Conservation (phyloP, 2,797 vertebrate species). For the Euthynnus affinis region DNA sequence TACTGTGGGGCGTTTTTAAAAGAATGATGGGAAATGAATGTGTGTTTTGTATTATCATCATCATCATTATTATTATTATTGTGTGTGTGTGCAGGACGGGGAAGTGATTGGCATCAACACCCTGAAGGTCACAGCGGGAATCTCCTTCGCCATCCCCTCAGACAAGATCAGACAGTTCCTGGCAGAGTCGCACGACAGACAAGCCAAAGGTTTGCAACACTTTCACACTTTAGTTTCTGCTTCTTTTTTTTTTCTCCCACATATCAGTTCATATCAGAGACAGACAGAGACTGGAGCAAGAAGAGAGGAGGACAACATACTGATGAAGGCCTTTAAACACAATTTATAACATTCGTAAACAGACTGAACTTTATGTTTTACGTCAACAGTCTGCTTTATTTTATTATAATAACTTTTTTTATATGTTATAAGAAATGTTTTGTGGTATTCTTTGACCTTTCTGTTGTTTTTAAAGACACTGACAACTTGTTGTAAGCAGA, state of each 20-base stretch:
- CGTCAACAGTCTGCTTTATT: too few relatives aligned
- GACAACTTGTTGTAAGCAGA: too few relatives aligned
- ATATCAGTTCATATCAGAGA: background rate
- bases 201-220: conserved; percentile 89
- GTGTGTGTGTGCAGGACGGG: conserved; percentile 92
- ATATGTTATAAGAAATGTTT: too few relatives aligned
- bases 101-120: conserved; percentile 99
- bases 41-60: conserved; percentile 11
- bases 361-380: background rate
- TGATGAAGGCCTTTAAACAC: background rate
- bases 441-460: too few relatives aligned
- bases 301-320: background rate
- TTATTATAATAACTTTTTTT: too few relatives aligned
- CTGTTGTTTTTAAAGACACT: too few relatives aligned
- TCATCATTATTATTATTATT: too few relatives aligned
- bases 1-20: background rate
- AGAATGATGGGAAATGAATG: background rate
- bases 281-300: background rate
- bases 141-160: conserved; percentile 98
- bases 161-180: conserved; percentile 98
- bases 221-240: background rate
- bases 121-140: conserved; percentile 97
- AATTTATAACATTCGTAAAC: background rate
- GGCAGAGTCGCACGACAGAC: conserved; percentile 94
- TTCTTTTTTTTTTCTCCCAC: background rate